These are phyloP conservation scores for Eupleurogrammus muticus DNA, from an alignment of 2,797 vertebrate genomes.

Conservation along the genomic window DNA sequence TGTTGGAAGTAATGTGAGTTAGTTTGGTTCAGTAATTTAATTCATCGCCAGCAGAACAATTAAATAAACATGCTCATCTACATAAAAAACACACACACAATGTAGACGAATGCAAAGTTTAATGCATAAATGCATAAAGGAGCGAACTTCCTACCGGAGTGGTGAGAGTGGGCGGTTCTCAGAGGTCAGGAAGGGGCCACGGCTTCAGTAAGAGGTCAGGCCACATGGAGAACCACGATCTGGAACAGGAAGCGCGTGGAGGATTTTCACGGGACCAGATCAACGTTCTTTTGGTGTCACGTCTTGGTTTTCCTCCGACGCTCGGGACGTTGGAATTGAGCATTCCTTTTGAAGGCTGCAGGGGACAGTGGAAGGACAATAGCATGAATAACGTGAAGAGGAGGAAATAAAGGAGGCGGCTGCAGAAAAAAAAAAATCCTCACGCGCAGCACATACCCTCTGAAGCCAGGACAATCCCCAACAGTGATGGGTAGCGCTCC, in stretches of 20 bases:
- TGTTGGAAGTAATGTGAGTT: neutral
- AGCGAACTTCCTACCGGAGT: neutral
- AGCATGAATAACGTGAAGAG: too few relatives aligned
- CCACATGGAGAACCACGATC: too few relatives aligned
- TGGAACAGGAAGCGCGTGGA: neutral
- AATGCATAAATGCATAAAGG: neutral
- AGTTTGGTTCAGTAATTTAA: neutral
- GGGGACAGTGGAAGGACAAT: too few relatives aligned
- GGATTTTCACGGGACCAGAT: neutral
- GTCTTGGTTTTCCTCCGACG: too few relatives aligned
- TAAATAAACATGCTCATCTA: neutral
- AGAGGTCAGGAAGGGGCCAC: neutral
- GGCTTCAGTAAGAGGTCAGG: neutral
- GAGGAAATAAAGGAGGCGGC: too few relatives aligned
- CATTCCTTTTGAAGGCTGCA: too few relatives aligned
- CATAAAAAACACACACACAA: neutral
- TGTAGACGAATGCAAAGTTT: neutral
- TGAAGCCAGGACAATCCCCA: too few relatives aligned
- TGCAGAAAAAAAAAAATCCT: too few relatives aligned
- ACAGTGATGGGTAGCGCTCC: too few relatives aligned
- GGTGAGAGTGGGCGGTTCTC: neutral
- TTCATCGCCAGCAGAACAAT: conserved; percentile 1
- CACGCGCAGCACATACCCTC: too few relatives aligned
- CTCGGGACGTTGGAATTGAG: too few relatives aligned
- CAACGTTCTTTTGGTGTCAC: too few relatives aligned